These are phyloP conservation scores for Motacilla tschutschensis DNA, from an alignment of 2,113 vertebrate genomes.

Conservation along the genomic window DNA sequence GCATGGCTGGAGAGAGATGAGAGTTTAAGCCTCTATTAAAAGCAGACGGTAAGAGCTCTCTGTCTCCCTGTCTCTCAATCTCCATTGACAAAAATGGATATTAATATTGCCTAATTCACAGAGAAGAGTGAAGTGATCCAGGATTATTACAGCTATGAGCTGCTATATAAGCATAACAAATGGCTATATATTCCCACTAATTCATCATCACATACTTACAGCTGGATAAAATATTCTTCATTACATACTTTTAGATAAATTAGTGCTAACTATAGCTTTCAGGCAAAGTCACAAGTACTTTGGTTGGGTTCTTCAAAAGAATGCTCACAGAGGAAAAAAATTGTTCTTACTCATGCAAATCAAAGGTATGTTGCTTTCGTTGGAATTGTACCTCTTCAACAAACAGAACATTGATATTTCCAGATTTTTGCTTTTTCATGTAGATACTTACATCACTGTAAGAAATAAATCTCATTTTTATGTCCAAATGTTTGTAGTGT, in stretches of 20 bases:
- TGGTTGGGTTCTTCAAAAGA: background rate
- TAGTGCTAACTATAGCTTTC: background rate
- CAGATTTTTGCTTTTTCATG: background rate
- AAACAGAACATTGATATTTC: background rate
- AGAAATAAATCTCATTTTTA: background rate
- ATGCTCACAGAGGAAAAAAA: background rate
- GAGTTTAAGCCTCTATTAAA: background rate
- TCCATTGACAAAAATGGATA: background rate
- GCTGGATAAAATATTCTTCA: background rate
- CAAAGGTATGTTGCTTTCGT: background rate
- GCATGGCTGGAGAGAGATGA: background rate
- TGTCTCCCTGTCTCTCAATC: background rate
- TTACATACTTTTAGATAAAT: background rate
- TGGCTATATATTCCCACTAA: background rate
- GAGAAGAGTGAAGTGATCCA: background rate
- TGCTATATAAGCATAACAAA: background rate
- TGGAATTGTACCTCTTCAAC: background rate
- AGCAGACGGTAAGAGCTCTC: background rate
- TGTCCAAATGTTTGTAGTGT: background rate
- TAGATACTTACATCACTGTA: background rate
- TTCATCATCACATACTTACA: background rate
- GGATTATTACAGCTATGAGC: constrained; percentile 6
- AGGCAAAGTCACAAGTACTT: background rate
- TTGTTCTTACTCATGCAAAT: background rate
- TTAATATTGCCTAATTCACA: background rate